Percentiles rank a stretch among this genome's conserved stretches.
These are phyloP conservation scores for Rousettus madagascariensis DNA, from an alignment of 2,797 vertebrate species.

Conservation along the genomic window DNA sequence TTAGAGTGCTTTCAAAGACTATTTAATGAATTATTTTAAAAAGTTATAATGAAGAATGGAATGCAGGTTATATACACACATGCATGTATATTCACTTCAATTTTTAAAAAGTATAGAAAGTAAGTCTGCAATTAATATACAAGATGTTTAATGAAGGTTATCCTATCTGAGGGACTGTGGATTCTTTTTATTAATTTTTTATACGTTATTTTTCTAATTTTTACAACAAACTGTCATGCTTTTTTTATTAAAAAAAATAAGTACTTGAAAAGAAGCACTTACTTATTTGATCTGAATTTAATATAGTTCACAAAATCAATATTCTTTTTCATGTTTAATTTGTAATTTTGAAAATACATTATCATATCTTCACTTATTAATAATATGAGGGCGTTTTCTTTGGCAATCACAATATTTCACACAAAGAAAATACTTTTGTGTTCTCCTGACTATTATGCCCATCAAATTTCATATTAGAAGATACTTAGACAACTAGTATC, in stretches of 20 bases:
- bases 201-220: neutral
- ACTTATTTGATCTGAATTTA: neutral
- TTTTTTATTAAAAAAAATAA: neutral
- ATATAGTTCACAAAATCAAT: neutral
- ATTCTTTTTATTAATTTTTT: neutral
- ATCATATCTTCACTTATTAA: neutral
- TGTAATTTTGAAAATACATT: neutral
- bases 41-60: neutral
- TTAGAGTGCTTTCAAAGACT: neutral
- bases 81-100: neutral
- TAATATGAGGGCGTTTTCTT: neutral
- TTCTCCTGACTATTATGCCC: neutral
- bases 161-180: neutral
- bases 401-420: neutral
- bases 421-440: neutral
- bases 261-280: neutral
- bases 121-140: neutral
- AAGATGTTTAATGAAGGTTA: neutral
- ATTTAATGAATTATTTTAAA: neutral
- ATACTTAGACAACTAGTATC: neutral
- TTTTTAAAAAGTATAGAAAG: neutral
- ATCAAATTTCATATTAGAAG: neutral
- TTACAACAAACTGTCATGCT: neutral
- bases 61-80: neutral
- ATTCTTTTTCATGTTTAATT: neutral